Percentiles rank a stretch among this genome's conserved stretches.
Conservation (phyloP, 2,113 vertebrate species). For the Anolis sagrei region DNA sequence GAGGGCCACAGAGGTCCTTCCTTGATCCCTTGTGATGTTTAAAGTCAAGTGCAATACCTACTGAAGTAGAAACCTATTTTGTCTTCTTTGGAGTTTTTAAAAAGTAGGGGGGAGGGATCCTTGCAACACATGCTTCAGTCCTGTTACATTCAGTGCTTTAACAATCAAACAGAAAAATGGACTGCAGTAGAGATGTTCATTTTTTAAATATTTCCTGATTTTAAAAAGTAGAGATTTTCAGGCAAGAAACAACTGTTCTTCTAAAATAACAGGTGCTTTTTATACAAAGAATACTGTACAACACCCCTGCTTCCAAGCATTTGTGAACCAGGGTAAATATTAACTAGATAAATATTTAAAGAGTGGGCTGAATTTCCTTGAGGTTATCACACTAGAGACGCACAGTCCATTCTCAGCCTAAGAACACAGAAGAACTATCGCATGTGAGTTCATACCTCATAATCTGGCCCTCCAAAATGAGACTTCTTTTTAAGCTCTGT, state of each 20-base stretch:
- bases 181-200: background rate
- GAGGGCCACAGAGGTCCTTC: too few relatives aligned
- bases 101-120: background rate
- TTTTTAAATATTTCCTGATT: background rate
- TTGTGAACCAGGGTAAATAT: background rate
- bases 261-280: background rate
- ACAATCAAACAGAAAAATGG: background rate
- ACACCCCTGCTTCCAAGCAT: constrained; percentile 3
- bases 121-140: background rate
- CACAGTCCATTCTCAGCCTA: background rate
- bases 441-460: constrained; percentile 83
- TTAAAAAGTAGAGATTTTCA: constrained; percentile 12
- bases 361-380: background rate
- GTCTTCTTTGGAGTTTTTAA: background rate
- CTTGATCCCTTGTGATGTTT: too few relatives aligned
- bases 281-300: background rate
- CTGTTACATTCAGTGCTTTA: background rate
- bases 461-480: constrained; percentile 97
- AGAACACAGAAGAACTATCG: background rate
- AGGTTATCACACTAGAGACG: background rate
- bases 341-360: constrained; percentile 7
- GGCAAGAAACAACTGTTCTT: background rate
- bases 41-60: too few relatives aligned
- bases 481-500: constrained; percentile 96
- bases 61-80: background rate